These are phyloP conservation scores for Netelia virgata DNA, from an alignment of 2,888 invertebrate species.

Conservation along the genomic window DNA sequence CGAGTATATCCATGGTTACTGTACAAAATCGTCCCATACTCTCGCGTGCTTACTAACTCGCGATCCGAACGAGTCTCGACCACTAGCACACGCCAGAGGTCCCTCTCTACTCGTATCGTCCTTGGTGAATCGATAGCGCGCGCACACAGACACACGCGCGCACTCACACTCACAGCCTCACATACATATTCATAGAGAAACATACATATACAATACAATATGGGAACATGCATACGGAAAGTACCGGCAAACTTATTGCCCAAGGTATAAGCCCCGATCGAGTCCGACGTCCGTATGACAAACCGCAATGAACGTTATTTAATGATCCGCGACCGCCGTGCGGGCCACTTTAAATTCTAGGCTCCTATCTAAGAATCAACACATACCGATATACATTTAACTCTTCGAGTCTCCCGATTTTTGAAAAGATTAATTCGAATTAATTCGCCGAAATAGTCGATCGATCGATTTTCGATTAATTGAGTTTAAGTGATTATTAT, in stretches of 20 bases:
- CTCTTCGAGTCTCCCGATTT: neutral
- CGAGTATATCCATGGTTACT: conserved; percentile 21
- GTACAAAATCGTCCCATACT: neutral
- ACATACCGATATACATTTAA: neutral
- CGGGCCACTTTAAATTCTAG: conserved; percentile 7
- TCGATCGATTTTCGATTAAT: too few species aligned
- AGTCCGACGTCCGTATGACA: conserved; percentile 13
- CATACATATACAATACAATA: conserved; percentile 2
- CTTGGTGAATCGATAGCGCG: conserved; percentile 68
- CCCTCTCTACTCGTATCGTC: conserved; percentile 52
- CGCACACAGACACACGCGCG: conserved; percentile 25
- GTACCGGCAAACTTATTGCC: conserved; percentile 57
- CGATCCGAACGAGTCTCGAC: conserved; percentile 27
- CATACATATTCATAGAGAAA: neutral
- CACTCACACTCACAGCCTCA: neutral
- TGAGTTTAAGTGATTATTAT: too few species aligned
- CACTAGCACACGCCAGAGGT: conserved; percentile 20
- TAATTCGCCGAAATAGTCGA: too few species aligned
- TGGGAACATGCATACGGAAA: neutral
- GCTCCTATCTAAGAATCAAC: neutral
- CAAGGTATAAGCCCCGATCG: conserved; percentile 19
- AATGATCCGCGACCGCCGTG: conserved; percentile 26
- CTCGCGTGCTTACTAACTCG: conserved; percentile 7
- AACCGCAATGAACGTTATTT: conserved; percentile 43
- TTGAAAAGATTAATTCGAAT: neutral